Conservation (phyloP, 2,797 vertebrate genomes). For the Gadopsis bispinosus region DNA sequence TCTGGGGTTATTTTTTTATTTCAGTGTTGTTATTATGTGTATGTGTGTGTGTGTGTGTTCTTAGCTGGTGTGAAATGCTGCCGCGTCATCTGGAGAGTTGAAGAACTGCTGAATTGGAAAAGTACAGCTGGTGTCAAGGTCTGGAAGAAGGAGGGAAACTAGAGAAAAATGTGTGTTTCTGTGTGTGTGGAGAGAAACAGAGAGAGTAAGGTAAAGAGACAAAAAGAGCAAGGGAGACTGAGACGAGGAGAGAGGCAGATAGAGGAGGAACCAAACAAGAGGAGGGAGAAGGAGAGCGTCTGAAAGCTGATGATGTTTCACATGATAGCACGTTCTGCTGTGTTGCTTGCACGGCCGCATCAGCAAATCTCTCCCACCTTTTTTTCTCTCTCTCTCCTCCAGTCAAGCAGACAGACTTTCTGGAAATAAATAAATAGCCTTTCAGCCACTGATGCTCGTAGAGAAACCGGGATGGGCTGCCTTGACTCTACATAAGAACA, state of each 20-base stretch:
- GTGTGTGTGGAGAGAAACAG: neutral
- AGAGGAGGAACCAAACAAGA: slow-evolving; percentile 45
- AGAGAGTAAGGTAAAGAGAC: slow-evolving; percentile 6
- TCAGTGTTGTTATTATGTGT: slow-evolving; percentile 35
- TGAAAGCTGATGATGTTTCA: slow-evolving; percentile 64
- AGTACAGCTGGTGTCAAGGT: slow-evolving; percentile 71
- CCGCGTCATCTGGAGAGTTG: slow-evolving; percentile 57
- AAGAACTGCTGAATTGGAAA: slow-evolving; percentile 72
- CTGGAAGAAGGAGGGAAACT: slow-evolving; percentile 44
- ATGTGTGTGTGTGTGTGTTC: slow-evolving; percentile 42
- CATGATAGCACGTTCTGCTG: slow-evolving; percentile 45
- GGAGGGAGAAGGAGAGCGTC: slow-evolving; percentile 24
- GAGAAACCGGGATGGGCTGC: slow-evolving; percentile 32
- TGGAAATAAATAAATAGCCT: slow-evolving; percentile 52
- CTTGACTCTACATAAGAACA: slow-evolving; percentile 20
- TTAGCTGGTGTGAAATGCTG: slow-evolving; percentile 42
- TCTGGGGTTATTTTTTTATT: slow-evolving; percentile 1
- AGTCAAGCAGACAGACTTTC: slow-evolving; percentile 33
- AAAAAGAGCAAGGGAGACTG: slow-evolving; percentile 32
- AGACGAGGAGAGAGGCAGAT: slow-evolving; percentile 30
- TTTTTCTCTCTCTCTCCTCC: neutral
- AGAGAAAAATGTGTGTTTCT: neutral
- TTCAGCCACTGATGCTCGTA: slow-evolving; percentile 37
- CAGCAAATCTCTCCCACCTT: slow-evolving; percentile 35
- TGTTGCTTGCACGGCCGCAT: slow-evolving; percentile 38